phyloP scores from a whole-genome alignment of 2,113 vertebrate genomes.

The Puffinus mauretanicus region DNA sequence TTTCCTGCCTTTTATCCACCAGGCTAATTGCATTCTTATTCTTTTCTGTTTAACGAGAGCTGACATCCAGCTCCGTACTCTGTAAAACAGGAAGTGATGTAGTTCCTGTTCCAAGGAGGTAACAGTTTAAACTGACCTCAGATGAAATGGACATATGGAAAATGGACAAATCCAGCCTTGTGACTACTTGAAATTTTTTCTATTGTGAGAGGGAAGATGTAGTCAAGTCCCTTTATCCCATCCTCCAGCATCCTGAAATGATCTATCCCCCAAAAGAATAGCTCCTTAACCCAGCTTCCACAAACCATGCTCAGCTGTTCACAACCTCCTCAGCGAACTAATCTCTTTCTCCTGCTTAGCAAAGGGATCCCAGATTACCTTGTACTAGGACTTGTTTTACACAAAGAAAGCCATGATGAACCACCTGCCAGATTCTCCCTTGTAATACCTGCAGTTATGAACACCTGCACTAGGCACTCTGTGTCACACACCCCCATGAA shows the following conservation, averaged over 20 bases:
- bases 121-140: slow-evolving; percentile 4
- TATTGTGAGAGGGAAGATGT: background rate
- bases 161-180: background rate
- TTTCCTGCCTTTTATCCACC: slow-evolving; percentile 51
- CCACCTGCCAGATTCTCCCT: background rate
- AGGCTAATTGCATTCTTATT: slow-evolving; percentile 42
- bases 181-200: background rate
- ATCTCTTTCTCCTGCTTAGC: background rate
- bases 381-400: background rate
- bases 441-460: background rate
- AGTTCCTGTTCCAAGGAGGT: slow-evolving; percentile 35
- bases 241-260: background rate
- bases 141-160: background rate
- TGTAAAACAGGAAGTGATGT: background rate
- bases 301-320: background rate
- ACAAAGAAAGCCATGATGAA: background rate
- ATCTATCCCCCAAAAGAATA: background rate
- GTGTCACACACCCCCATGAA: background rate
- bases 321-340: background rate
- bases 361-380: background rate
- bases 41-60: background rate
- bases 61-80: slow-evolving; percentile 5
- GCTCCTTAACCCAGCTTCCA: background rate
- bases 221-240: background rate
- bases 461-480: background rate